Base-by-base conservation (phyloP, 2,888 invertebrate species). In the Unio pictorum region DNA sequence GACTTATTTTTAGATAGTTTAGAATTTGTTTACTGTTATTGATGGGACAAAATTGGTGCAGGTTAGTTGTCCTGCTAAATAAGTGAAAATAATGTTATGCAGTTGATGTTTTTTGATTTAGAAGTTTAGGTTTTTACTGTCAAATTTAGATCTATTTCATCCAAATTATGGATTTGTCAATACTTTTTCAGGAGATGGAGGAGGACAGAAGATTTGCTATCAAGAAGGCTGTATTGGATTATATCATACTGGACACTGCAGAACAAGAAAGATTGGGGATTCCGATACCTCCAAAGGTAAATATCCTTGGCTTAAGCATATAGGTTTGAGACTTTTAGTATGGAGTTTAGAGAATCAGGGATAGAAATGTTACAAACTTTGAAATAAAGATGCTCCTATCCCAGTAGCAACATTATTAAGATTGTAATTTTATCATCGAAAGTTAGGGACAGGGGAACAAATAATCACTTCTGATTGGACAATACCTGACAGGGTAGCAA, bases 151-250 rank as follows among this genome's bases (percentile, higher is more conserved):
- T 30, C 55, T 59, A 30, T 17, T 26, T 67, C 61, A 18, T 34
- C 45, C 55, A 64, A n/a, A 20, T 62, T 34, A 23, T 34, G 15
- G 8, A 11, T 45, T 45, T 62, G 58, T 68, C n/a, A 54, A 30
- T 70, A 5, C 55, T 4, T 59, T 60, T 65, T 18, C 55, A 89
- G 0, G 94, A 95, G 71, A 92, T 95, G 57, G 89, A 91, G 58
- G 89, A 91, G 1, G 92, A 92, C 79, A 95, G 94, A 81, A 89
- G 91, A 3, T 85, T 90, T 74, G 92, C 93, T 62, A 92, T 94
- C 90, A 92, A 93, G 80, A 92, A 92, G 89, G 93, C 93, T 62
- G 91, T 95, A 60, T 90, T 95, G 2, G 90, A 93, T 57, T 95
- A 95, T 88, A 91, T 95, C 60, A 88, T 95, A 17, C 91, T 93